A percentile compares a stretch with the other conserved stretches of the same genome.
These are phyloP conservation scores for Microctenopoma lineatum DNA, from an alignment of 2,797 vertebrate genomes.

Conservation along the genomic window DNA sequence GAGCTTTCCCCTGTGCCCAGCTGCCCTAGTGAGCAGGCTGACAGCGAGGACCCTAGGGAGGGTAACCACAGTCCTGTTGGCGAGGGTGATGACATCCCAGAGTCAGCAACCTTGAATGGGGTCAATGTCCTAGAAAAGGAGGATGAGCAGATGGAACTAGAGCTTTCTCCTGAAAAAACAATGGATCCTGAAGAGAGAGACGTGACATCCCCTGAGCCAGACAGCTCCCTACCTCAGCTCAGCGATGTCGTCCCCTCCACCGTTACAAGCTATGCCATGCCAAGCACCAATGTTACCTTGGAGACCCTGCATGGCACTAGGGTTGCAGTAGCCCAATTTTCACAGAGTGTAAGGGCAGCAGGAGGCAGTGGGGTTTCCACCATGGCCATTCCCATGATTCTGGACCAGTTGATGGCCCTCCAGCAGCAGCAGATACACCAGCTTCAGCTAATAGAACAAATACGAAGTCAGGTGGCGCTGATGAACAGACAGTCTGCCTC, in stretches of 20 bases:
- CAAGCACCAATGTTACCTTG: slow-evolving; percentile 98
- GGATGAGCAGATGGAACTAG: slow-evolving; percentile 95
- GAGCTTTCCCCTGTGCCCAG: slow-evolving; percentile 91
- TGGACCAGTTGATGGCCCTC: slow-evolving; percentile 98
- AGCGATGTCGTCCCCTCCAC: slow-evolving; percentile 84
- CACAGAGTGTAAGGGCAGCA: slow-evolving; percentile 86
- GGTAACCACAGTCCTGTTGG: slow-evolving; percentile 83
- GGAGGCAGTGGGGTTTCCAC: slow-evolving; percentile 84
- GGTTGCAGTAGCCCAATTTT: slow-evolving; percentile 98
- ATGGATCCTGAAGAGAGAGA: slow-evolving; percentile 84
- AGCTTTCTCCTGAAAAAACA: slow-evolving; percentile 86
- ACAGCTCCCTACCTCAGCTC: slow-evolving; percentile 90
- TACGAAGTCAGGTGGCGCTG: slow-evolving; percentile 95
- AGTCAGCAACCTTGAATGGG: slow-evolving; percentile 78
- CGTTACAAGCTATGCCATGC: slow-evolving; percentile 89
- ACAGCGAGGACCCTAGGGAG: slow-evolving; percentile 89
- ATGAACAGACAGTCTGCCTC: slow-evolving; percentile 91
- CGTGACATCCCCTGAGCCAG: slow-evolving; percentile 82
- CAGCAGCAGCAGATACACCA: slow-evolving; percentile 99
- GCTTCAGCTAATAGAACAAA: slow-evolving; percentile 98
- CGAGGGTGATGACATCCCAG: slow-evolving; percentile 85
- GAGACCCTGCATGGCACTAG: slow-evolving; percentile 98
- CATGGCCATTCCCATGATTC: slow-evolving; percentile 96
- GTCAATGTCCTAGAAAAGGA: slow-evolving; percentile 83
- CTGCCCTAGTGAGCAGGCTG: slow-evolving; percentile 90